phyloP scores from a whole-genome alignment of 2,888 invertebrate genomes.

The Amphiduros pacificus region DNA sequence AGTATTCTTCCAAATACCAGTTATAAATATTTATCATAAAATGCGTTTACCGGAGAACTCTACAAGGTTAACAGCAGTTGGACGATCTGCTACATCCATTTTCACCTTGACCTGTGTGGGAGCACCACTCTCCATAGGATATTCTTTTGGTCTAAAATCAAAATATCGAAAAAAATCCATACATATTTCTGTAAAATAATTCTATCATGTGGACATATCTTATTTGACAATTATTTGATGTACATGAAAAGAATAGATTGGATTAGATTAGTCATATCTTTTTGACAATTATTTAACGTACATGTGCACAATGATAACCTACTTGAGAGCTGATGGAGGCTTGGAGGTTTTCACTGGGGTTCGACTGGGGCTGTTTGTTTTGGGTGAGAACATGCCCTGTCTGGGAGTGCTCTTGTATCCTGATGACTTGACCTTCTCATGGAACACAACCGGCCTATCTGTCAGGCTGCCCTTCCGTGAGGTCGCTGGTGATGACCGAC shows the following conservation, averaged over 20 bases:
- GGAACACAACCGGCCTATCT: slow-evolving; percentile 51
- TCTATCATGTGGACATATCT: too few relatives aligned
- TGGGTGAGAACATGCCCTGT: slow-evolving; percentile 42
- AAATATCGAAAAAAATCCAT: too few relatives aligned
- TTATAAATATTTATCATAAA: too few relatives aligned
- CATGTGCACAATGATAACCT: too few relatives aligned
- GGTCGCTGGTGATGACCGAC: not conserved
- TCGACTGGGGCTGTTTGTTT: slow-evolving; percentile 22
- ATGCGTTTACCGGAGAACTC: slow-evolving; percentile 36
- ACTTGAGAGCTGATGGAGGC: slow-evolving; percentile 13
- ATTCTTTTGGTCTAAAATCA: slow-evolving; percentile 34
- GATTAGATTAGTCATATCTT: too few relatives aligned
- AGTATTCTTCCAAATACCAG: too few relatives aligned
- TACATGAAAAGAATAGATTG: too few relatives aligned
- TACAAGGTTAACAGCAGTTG: slow-evolving; percentile 41
- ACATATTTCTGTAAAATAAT: too few relatives aligned
- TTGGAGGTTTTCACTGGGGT: not conserved
- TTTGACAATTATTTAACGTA: too few relatives aligned
- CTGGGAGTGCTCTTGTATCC: slow-evolving; percentile 49
- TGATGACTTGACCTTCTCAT: slow-evolving; percentile 51
- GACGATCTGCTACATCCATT: slow-evolving; percentile 40
- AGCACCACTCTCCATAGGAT: slow-evolving; percentile 37
- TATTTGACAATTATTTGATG: too few relatives aligned
- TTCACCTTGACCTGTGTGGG: slow-evolving; percentile 33
- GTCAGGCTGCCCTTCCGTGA: too few relatives aligned